phyloP scores from a whole-genome alignment of 2,888 invertebrate genomes.

The Ceramica pisi region DNA sequence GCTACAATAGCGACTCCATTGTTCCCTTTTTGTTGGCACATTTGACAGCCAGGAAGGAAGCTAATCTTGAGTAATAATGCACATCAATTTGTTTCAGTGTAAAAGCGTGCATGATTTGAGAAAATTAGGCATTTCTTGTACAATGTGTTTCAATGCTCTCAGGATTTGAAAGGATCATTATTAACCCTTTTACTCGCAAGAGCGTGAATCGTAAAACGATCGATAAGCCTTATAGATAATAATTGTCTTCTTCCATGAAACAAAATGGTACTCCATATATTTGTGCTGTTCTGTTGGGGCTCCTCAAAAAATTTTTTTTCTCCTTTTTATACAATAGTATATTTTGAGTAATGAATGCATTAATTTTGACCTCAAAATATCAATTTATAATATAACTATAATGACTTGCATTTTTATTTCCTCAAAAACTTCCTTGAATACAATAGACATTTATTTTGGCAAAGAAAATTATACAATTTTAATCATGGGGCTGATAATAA shows the following conservation, averaged over 20 bases:
- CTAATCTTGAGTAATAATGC: constrained; percentile 68
- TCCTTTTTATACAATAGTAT: too few species aligned
- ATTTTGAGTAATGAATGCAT: background rate
- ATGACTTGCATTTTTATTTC: constrained; percentile 6
- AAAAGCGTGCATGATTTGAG: constrained; percentile 53
- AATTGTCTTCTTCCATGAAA: background rate
- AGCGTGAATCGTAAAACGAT: background rate
- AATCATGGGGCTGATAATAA: background rate
- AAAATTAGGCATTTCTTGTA: constrained; percentile 33
- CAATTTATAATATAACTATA: background rate
- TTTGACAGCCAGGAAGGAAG: constrained; percentile 76
- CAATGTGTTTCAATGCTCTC: constrained; percentile 25
- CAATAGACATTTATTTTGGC: constrained; percentile 4
- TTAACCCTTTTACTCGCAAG: constrained; percentile 42
- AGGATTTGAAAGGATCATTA: constrained; percentile 44
- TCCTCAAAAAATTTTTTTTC: too few species aligned
- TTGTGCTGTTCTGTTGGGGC: background rate
- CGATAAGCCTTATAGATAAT: constrained; percentile 2
- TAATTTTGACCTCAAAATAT: background rate
- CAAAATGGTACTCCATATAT: background rate
- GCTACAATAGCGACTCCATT: constrained; percentile 64
- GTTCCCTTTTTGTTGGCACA: constrained; percentile 65
- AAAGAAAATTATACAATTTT: background rate
- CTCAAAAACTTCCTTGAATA: background rate
- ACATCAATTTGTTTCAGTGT: constrained; percentile 69